Evolutionary conservation across 2,797 vertebrate genomes (phyloP).

Genomic region (Sebastes trivittatus): DNA sequence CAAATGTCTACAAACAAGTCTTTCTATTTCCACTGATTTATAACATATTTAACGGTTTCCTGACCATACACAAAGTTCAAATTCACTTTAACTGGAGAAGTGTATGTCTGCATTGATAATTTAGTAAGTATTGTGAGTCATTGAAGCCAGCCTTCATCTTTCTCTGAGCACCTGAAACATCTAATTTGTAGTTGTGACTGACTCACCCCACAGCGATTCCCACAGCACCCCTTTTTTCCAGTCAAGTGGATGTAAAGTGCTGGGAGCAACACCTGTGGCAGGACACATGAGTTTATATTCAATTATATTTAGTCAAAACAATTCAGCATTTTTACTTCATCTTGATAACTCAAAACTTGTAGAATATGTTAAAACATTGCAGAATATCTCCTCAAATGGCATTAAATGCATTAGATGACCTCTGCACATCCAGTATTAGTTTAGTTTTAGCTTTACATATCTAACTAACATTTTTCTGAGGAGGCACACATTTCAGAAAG

Average conservation of each 20-base stretch:
- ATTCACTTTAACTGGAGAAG: neutral
- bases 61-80: neutral
- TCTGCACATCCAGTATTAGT: no score
- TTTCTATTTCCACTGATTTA: neutral
- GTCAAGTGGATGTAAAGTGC: conserved; percentile 85
- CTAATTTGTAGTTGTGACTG: neutral
- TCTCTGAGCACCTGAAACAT: neutral
- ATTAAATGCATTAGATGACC: neutral
- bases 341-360: neutral
- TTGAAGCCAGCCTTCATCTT: neutral
- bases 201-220: conserved; percentile 89
- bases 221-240: conserved; percentile 82
- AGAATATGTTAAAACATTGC: neutral
- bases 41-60: neutral
- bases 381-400: neutral
- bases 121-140: neutral
- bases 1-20: neutral
- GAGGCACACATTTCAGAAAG: neutral
- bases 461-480: neutral
- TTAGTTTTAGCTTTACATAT: neutral
- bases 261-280: conserved; percentile 82
- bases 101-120: neutral
- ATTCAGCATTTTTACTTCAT: neutral
- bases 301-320: neutral
- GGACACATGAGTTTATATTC: neutral